These are phyloP conservation scores for Pangasius macronema DNA, from an alignment of 2,797 vertebrate genomes.

Conservation along the genomic window DNA sequence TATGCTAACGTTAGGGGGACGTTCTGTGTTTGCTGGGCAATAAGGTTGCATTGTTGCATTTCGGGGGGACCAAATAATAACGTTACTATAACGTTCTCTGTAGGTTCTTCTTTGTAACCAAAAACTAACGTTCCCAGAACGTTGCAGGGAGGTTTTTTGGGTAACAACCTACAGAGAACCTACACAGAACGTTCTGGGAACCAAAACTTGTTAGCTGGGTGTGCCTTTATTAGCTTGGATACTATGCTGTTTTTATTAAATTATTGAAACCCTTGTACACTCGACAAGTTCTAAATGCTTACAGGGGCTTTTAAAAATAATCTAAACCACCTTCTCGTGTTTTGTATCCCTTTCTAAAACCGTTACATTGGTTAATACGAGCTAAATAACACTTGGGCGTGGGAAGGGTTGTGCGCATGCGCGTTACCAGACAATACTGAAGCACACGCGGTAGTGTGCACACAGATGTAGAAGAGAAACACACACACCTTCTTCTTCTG, in stretches of 20 bases:
- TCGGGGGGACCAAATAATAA: too few species aligned
- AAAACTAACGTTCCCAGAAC: too few species aligned
- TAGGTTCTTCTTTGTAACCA: too few species aligned
- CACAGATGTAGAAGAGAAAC: background rate
- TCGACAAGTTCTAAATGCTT: background rate
- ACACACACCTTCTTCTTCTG: background rate
- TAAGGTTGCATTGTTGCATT: too few species aligned
- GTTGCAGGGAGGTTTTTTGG: too few species aligned
- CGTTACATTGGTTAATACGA: background rate
- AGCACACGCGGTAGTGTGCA: background rate
- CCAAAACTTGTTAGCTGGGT: too few species aligned
- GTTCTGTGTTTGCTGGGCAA: too few species aligned
- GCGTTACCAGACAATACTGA: conserved; percentile 15
- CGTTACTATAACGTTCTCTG: too few species aligned
- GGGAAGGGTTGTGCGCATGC: conserved; percentile 20
- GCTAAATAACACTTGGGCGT: conserved; percentile 14
- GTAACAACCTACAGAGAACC: too few species aligned
- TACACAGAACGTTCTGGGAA: too few species aligned
- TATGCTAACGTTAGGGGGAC: too few species aligned
- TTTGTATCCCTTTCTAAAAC: background rate
- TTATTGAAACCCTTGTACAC: background rate
- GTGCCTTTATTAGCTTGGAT: background rate
- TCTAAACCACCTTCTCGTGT: too few species aligned
- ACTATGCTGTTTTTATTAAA: background rate
- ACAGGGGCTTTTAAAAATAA: background rate